Conservation (phyloP, 2,888 invertebrate genomes). For the Diachrysia chrysitis region DNA sequence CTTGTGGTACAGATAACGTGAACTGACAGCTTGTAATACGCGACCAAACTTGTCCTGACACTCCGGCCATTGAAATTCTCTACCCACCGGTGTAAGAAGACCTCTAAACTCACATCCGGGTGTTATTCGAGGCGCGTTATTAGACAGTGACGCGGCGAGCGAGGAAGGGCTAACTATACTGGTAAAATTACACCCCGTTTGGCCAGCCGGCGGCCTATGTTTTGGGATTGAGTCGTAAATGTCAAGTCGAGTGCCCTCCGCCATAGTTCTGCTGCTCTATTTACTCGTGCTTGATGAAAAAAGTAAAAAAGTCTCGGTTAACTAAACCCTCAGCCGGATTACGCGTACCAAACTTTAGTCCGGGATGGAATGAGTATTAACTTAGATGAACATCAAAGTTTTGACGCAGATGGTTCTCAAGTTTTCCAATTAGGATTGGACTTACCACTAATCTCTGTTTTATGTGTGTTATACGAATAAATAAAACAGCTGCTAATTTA, state of each 20-base stretch:
- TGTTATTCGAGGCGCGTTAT: slow-evolving; percentile 52
- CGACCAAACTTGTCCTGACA: slow-evolving; percentile 81
- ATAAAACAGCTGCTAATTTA: slow-evolving; percentile 49
- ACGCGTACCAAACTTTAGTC: slow-evolving; percentile 70
- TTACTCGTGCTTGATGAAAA: slow-evolving; percentile 77
- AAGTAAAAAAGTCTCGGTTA: slow-evolving; percentile 71
- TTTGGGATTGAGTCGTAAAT: slow-evolving; percentile 88
- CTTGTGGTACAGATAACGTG: slow-evolving; percentile 80
- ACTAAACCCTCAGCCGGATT: slow-evolving; percentile 71
- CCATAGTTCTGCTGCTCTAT: slow-evolving; percentile 82
- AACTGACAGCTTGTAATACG: slow-evolving; percentile 82
- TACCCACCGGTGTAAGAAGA: slow-evolving; percentile 71
- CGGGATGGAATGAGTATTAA: slow-evolving; percentile 69
- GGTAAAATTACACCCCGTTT: slow-evolving; percentile 77
- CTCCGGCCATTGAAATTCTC: slow-evolving; percentile 76
- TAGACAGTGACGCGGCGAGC: slow-evolving; percentile 45
- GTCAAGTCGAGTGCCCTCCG: slow-evolving; percentile 83
- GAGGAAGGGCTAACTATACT: slow-evolving; percentile 76
- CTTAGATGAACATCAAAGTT: slow-evolving; percentile 75
- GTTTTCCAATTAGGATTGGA: slow-evolving; percentile 72
- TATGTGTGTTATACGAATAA: slow-evolving; percentile 47
- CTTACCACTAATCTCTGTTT: slow-evolving; percentile 60
- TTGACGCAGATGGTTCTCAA: slow-evolving; percentile 64
- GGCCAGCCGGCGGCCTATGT: slow-evolving; percentile 78
- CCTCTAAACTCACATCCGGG: slow-evolving; percentile 62